Base-by-base conservation (phyloP, 2,113 vertebrate genomes). In the Elgaria multicarinata region DNA sequence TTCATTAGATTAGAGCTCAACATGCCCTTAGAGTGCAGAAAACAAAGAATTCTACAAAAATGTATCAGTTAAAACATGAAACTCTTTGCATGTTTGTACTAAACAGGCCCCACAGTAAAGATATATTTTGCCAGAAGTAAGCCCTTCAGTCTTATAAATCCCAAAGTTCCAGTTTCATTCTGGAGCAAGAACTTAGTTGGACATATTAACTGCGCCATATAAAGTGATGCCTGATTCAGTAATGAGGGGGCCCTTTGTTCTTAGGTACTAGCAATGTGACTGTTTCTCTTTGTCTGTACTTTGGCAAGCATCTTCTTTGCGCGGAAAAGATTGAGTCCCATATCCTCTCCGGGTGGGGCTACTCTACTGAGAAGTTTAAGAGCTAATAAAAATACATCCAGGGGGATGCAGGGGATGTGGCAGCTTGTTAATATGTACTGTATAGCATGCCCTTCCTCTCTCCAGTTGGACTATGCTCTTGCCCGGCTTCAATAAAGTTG, bases 81-180 rank as follows among this genome's bases (percentile, higher is more conserved):
- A 26, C 91, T 46, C 31, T 83, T 46, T 53, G 79, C 79, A 36
- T 87, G 33, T 71, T 93, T 10, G 3, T 46, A 67, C 82, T 58
- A 83, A 92, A 36, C 55, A 87, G 81, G 86, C 50, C 91, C 62
- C 74, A 9, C 58, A 76, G 24, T 66, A 42, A 20, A 44, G 28
- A 0, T 88, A 5, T 78, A 16, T 83, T 91, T 42, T 53, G 92
- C 74, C 80, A 77, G 67, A 93, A 86, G 76, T 89, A 24, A 88
- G 42, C 69, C 79, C 66, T 58, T 26, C 28, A 64, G 67, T 83
- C 67, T 82, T 66, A 66, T 62, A 74, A 75, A 83, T 83, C 69
- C 28, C 55, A 83, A 62, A 55, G 26, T 81, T 86, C 67, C 1
- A 0, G 1, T 92, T 82, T 86, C 81, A 86, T 31, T 69, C 53